Evolutionary conservation across 2,797 vertebrate species (phyloP).

Genomic region (Setipinna tenuifilis): DNA sequence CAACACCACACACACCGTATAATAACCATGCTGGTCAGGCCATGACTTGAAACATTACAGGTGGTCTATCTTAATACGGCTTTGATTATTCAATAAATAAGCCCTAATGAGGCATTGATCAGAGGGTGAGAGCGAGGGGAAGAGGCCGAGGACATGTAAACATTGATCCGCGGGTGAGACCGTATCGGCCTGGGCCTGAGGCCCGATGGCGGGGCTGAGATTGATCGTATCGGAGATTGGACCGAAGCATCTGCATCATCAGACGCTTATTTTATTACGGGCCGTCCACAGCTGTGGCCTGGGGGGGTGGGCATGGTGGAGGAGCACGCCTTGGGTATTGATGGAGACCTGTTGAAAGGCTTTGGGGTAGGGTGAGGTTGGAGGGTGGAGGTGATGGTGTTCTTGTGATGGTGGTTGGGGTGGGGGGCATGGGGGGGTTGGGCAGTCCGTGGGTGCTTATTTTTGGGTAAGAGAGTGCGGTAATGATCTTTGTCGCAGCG

Average conservation of each 20-base stretch:
- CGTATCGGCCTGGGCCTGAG: neutral
- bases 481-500: slow-evolving; percentile 31
- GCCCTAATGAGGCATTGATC: slow-evolving; percentile 77
- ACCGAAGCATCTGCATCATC: neutral
- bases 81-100: slow-evolving; percentile 77
- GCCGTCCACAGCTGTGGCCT: neutral
- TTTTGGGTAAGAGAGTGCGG: slow-evolving; percentile 48
- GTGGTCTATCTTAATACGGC: neutral
- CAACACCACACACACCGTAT: neutral
- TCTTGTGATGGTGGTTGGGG: neutral
- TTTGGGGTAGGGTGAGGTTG: neutral
- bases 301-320: neutral
- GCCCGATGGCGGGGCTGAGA: neutral
- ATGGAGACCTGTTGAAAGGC: slow-evolving; percentile 23
- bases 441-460: neutral
- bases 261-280: slow-evolving; percentile 10
- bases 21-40: neutral
- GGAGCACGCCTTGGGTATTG: neutral
- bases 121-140: slow-evolving; percentile 31
- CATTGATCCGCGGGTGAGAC: slow-evolving; percentile 34
- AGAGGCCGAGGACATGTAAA: slow-evolving; percentile 28
- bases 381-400: neutral
- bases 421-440: neutral
- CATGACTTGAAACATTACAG: slow-evolving; percentile 10
- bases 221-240: slow-evolving; percentile 22